Evolutionary conservation across 2,888 invertebrate species (phyloP), one percentile per base, ranked within the genome.

Genomic region (Platycheirus albimanus): DNA sequence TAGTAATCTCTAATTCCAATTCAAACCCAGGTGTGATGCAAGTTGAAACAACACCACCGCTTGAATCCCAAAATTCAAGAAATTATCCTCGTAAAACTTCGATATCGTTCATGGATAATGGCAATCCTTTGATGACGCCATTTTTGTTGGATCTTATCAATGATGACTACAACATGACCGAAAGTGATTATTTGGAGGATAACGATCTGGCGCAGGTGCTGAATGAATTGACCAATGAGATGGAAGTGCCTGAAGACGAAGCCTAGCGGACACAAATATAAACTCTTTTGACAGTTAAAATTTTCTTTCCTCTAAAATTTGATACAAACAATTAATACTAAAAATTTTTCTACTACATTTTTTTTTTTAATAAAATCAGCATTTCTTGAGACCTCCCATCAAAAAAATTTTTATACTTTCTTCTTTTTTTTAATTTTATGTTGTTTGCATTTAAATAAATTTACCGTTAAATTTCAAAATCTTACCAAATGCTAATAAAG

Each of bases 131-230:
- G 84, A 87, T 87, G 54, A 86, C 87, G 1, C 87, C 89, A 11
- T 87, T 87, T 58, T 86, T 89, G 77, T 88, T 88, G 87, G 90
- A 90, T 17, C 85, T 90, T 43, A 89, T 89, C 86, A 88, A 88
- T 72, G 88, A 89, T 67, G 89, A 90, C 74, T 90, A 90, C 85
- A 87, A 87, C 56, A 89, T 90, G 88, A 87, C 79, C 74, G 87
- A 86, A 43, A 86, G 85, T 15, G 86, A 85, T 38, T 86, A 87
- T 85, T 54, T 88, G 17, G 86, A 85, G 51, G 87, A 87, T 24
- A 89, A 85, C 63, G 89, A 88, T 63, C 86, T 90, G 56, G 89
- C 89, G 13, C 86, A 88, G 71, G 89, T 88, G 30, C 85, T 90
- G 7, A 87, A 86, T 84, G 87, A 86, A 28, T 88, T 88, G 88